These are phyloP conservation scores for Sebastes reedi DNA, from an alignment of 2,797 vertebrate genomes.

Conservation along the genomic window DNA sequence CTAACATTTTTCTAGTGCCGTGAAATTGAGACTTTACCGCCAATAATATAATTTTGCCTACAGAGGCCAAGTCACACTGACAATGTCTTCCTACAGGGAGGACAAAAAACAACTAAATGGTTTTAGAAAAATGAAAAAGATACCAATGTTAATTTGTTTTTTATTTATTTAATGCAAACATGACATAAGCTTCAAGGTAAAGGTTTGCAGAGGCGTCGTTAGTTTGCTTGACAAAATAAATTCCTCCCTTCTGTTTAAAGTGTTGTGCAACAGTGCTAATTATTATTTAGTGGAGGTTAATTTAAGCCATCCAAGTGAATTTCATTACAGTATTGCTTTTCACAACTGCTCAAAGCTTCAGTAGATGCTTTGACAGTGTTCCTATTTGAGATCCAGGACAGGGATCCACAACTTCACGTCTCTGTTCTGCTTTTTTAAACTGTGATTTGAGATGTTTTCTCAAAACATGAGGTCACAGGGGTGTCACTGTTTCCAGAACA, in stretches of 20 bases:
- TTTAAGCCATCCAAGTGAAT: neutral
- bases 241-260: neutral
- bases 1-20: neutral
- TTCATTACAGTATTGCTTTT: neutral
- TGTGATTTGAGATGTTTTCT: slow-evolving; percentile 1
- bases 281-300: neutral
- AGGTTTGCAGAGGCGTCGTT: neutral
- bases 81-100: neutral
- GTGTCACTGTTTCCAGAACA: neutral
- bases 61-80: neutral
- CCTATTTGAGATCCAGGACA: neutral
- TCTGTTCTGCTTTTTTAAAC: slow-evolving; percentile 2
- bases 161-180: neutral
- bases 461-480: neutral
- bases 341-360: neutral
- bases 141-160: neutral
- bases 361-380: neutral
- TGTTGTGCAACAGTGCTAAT: neutral
- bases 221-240: no score
- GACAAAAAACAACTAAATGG: neutral
- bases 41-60: neutral
- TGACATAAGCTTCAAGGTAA: neutral
- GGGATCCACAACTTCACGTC: neutral
- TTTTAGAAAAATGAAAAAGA: neutral
- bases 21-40: neutral